A percentile compares a stretch with the other conserved stretches of the same genome.
phyloP scores from a whole-genome alignment of 2,113 vertebrate species.

The Triplophysa tibetana region DNA sequence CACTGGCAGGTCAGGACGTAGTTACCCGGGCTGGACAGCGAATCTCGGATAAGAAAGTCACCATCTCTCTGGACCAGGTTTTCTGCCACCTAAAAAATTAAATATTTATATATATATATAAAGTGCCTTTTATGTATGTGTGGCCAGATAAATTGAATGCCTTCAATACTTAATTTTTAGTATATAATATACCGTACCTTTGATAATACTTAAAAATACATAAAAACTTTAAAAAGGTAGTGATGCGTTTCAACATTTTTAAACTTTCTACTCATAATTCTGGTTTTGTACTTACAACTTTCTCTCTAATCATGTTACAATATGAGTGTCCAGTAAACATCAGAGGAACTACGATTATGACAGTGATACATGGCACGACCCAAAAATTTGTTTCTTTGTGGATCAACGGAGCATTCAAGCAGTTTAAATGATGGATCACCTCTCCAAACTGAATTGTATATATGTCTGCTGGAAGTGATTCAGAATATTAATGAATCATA shows the following conservation, averaged over 20 bases:
- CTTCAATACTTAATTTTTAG: background rate
- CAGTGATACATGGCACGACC: constrained; percentile 17
- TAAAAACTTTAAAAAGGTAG: background rate
- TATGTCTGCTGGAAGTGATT: background rate
- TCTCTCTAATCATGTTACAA: background rate
- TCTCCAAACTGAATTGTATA: background rate
- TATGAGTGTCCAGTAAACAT: constrained; percentile 3
- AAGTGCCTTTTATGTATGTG: background rate
- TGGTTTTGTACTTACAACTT: constrained; percentile 1
- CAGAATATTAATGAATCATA: constrained; percentile 12
- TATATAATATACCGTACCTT: background rate
- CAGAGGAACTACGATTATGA: background rate
- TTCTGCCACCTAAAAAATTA: constrained; percentile 95
- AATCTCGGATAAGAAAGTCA: constrained; percentile 94
- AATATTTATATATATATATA: background rate
- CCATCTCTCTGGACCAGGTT: constrained; percentile 88
- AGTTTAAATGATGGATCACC: constrained; percentile 20
- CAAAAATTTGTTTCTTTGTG: constrained; percentile 7
- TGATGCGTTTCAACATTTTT: no score
- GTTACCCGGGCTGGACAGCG: constrained; percentile 90
- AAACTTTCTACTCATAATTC: background rate
- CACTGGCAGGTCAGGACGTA: constrained; percentile 97
- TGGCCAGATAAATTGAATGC: background rate
- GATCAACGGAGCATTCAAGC: constrained; percentile 2
- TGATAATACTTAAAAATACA: constrained; percentile 16